These are phyloP conservation scores for Rhagoletis pomonella DNA, from an alignment of 1,140 invertebrate species.

Conservation along the genomic window DNA sequence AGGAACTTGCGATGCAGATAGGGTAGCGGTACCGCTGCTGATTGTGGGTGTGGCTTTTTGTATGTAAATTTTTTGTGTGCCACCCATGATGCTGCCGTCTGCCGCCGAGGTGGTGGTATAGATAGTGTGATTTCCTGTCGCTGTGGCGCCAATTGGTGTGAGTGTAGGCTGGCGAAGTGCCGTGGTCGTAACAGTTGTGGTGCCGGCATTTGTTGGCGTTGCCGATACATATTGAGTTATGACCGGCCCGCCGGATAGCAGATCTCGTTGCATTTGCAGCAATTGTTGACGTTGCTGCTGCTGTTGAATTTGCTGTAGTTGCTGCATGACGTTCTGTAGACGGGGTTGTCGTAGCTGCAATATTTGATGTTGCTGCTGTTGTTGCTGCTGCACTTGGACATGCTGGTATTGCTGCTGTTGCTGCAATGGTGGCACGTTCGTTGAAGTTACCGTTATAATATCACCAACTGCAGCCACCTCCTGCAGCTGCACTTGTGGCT, in stretches of 20 bases:
- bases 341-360: conserved; percentile 65
- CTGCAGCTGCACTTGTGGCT: conserved; percentile 64
- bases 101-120: conserved; percentile 69
- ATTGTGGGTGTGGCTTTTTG: conserved; percentile 54
- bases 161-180: conserved; percentile 61
- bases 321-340: conserved; percentile 58
- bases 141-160: conserved; percentile 65
- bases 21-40: background rate
- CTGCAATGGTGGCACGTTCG: conserved; percentile 28
- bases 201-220: conserved; percentile 33
- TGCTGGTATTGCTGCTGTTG: conserved; percentile 65
- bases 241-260: conserved; percentile 56
- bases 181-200: conserved; percentile 52
- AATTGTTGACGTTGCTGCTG: conserved; percentile 64
- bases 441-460: conserved; percentile 67
- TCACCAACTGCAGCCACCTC: conserved; percentile 62
- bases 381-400: conserved; percentile 63
- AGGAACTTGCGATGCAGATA: conserved; percentile 56
- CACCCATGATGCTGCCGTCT: conserved; percentile 61
- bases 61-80: conserved; percentile 63
- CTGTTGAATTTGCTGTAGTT: conserved; percentile 53
- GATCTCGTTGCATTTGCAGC: conserved; percentile 69
- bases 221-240: conserved; percentile 61
- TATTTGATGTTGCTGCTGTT: conserved; percentile 59
- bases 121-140: conserved; percentile 67